Percentiles rank a stretch among this genome's conserved stretches.
phyloP scores from a whole-genome alignment of 2,797 vertebrate species.

The Merluccius polli region DNA sequence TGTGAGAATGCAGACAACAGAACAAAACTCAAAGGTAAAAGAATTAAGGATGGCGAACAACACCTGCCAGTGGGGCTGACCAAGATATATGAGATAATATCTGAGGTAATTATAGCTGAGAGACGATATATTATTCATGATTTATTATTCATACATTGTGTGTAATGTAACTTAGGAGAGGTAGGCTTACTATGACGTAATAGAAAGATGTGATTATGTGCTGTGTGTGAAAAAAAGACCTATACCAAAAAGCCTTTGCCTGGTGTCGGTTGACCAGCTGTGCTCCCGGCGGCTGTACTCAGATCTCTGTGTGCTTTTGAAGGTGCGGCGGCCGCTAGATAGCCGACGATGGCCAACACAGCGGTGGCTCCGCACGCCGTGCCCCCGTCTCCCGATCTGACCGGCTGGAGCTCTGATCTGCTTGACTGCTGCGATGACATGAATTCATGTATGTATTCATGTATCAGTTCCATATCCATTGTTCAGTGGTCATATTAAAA shows the following conservation, averaged over 20 bases:
- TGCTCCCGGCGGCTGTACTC: not conserved
- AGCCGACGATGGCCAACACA: too few relatives aligned
- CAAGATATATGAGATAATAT: not conserved
- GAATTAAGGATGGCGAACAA: not conserved
- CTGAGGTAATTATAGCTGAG: too few relatives aligned
- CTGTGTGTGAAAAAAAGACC: too few relatives aligned
- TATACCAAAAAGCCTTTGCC: not conserved
- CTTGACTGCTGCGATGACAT: conserved; percentile 39
- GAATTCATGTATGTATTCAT: conserved; percentile 46
- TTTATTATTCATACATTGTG: not conserved
- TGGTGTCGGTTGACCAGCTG: not conserved
- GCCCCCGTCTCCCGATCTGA: not conserved
- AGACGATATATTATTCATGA: not conserved
- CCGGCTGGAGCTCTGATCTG: conserved; percentile 44
- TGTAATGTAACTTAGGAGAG: not conserved
- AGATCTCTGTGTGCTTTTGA: not conserved
- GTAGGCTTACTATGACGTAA: not conserved
- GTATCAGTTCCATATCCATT: not conserved
- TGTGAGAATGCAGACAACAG: not conserved
- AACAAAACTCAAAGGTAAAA: not conserved
- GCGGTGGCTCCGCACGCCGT: conserved; percentile 18
- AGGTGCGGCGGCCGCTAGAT: not conserved
- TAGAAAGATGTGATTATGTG: not conserved
- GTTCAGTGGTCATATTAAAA: not conserved
- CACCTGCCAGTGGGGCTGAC: not conserved